A percentile compares a stretch with the other conserved stretches of the same genome.
Conservation (phyloP, 2,113 vertebrate species). For the Anhinga rufa region DNA sequence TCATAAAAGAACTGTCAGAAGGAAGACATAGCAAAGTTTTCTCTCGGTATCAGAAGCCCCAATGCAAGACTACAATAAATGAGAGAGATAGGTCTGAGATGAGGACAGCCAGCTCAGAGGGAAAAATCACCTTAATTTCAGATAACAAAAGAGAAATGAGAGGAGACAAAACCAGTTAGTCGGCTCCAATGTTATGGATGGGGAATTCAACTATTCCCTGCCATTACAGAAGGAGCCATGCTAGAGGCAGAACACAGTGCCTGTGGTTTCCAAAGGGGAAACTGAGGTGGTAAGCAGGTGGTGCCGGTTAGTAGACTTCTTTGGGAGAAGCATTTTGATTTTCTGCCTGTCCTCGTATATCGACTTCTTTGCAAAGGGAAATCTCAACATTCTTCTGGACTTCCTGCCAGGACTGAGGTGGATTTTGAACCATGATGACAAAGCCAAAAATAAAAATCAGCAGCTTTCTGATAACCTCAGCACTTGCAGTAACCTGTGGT, state of each 20-base stretch:
- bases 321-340: background rate
- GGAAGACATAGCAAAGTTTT: background rate
- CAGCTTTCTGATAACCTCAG: background rate
- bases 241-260: background rate
- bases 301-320: background rate
- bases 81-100: background rate
- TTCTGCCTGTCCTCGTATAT: background rate
- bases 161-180: background rate
- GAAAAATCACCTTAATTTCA: constrained; percentile 22
- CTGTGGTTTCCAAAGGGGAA: background rate
- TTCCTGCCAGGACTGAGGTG: background rate
- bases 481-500: background rate
- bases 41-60: background rate
- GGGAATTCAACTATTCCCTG: background rate
- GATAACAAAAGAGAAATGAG: background rate
- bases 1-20: background rate
- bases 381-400: background rate
- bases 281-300: rapidly evolving
- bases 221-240: background rate
- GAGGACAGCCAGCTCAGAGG: background rate
- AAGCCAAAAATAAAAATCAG: background rate
- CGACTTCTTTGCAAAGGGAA: background rate
- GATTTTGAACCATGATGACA: background rate
- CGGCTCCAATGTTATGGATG: background rate
- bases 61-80: background rate